Base-by-base conservation (phyloP, 2,113 vertebrate genomes). In the Sinocyclocheilus rhinocerous region DNA sequence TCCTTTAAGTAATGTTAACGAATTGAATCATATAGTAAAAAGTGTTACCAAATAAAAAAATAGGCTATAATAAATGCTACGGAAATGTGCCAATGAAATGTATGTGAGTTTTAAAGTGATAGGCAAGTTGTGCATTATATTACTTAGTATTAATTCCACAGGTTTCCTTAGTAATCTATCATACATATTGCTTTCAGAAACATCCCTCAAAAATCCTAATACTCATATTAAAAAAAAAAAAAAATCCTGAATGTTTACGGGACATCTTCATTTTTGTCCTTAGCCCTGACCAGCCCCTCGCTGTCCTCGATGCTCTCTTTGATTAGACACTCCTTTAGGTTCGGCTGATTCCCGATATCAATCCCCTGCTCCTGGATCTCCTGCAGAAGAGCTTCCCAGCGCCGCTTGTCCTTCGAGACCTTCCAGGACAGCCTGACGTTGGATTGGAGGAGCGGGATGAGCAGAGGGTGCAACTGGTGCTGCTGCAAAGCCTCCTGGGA, bases 351-450 rank as follows among this genome's bases (percentile, higher is more conserved):
- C 1, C 92, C 94, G 18, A 94, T 78, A 29, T 91, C 93, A 0
- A 88, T 89, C 63, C 96, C 92, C 0, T 93, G 92, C 84, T 96
- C 97, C 79, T 94, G 95, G 88, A 98, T 91, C 61, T 92, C 92
- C 82, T 92, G 95, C 86, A 98, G 94, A 65, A 92, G 92, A 70
- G 95, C 96, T 88, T 99, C 97, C 0, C 96, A 97, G 3, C 67
- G 94, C 20, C 95, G 94, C 87, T 99, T 98, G 92, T 99, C 98
- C 84, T 92, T 93, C 11, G 96, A 96, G 65, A 97, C 95, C 90
- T 96, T 96, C 98, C 98, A 99, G 22, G 97, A 97, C 72, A 99
- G 92, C 52, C 97, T 94, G 18, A 99, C 89, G 0, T 97, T 96
- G 1, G 93, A 93, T 86, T 94, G 96, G 9, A 99, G 92, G 90